Evolutionary conservation across 1,140 invertebrate genomes (phyloP), one percentile per base, ranked within the genome.

Genomic region (Nasonia giraulti): DNA sequence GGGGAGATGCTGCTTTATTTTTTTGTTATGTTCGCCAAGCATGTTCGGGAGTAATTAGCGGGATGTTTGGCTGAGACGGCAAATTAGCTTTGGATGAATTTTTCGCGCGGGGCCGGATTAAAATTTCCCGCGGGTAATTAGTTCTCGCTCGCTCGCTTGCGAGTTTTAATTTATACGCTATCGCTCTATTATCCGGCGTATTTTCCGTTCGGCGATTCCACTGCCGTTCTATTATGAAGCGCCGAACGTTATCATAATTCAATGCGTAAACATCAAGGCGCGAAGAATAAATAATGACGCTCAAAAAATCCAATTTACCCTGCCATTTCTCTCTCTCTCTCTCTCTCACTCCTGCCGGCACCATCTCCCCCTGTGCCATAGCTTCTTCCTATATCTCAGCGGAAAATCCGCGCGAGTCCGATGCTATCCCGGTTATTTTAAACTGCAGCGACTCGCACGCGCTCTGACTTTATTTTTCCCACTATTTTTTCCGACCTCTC

Each of bases 351-450:
- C 4, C 27, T 27, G 33, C 12, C 12, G 50, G 2, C 50, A 55
- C 8, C 50, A 55, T 55, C 50, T 55, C 5, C 50, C 17, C 17
- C 5, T 10, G 0, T 62, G n/a, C 55, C 17, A 62, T 14, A 62
- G 3, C 20, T 62, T 7, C 55, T 27, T 77, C n/a, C 44, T 27
- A 14, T 50, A 5, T 77, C 27, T 75, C 75, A 27, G 31, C 7
- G 20, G 79, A 8, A 71, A 80, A 80, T 80, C 79, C 37, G 40
- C 55, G 55, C 10, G 40, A 5, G n/a, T 31, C 33, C 31, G 37
- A 47, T 47, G 66, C 69, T 37, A 80, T 55, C 11, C 47, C 20
- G 3, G 69, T 81, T 81, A 81, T 81, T 74, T 73, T 55, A 81
- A 81, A 81, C 27, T 69, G 66, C 33, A 40, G 40, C 69, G 20